Evolutionary conservation across 1,140 invertebrate species (phyloP).

Genomic region (Chrysomallon squamiferum): DNA sequence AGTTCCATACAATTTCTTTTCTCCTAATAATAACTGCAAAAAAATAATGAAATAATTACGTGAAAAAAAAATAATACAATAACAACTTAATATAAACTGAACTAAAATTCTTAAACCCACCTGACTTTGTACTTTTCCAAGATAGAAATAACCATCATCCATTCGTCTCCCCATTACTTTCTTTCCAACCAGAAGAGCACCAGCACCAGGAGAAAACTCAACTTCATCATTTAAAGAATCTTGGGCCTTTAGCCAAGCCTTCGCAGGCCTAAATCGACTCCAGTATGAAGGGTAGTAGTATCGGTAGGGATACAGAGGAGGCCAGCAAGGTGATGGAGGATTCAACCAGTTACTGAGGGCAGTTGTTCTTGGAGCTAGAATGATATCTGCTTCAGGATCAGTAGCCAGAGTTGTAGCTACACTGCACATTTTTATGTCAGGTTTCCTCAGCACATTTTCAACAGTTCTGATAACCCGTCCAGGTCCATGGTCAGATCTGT

Average conservation of each 20-base stretch:
- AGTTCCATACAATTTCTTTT: too few relatives aligned
- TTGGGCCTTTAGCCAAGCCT: slow-evolving; percentile 49
- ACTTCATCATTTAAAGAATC: slow-evolving; percentile 34
- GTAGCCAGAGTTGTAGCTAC: slow-evolving; percentile 50
- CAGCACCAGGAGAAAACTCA: slow-evolving; percentile 53
- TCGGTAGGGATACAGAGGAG: slow-evolving; percentile 23
- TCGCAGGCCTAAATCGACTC: slow-evolving; percentile 55
- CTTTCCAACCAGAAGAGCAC: slow-evolving; percentile 56
- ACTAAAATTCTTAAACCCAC: slow-evolving; percentile 30
- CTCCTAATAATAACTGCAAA: too few relatives aligned
- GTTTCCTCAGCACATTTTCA: slow-evolving; percentile 43
- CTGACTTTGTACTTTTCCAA: slow-evolving; percentile 60
- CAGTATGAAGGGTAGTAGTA: slow-evolving; percentile 55
- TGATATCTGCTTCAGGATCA: slow-evolving; percentile 40
- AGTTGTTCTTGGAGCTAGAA: slow-evolving; percentile 30
- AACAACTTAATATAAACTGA: not conserved
- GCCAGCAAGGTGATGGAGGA: slow-evolving; percentile 8
- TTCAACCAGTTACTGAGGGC: slow-evolving; percentile 1
- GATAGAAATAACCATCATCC: slow-evolving; percentile 61
- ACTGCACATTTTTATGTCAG: slow-evolving; percentile 54
- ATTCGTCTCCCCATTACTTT: slow-evolving; percentile 55
- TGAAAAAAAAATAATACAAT: too few relatives aligned
- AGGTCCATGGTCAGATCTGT: slow-evolving; percentile 43
- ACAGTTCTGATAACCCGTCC: slow-evolving; percentile 52
- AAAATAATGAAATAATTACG: too few relatives aligned